Evolutionary conservation across 2,797 vertebrate genomes (phyloP), one percentile per base, ranked within the genome.

Genomic region (Vespertilio murinus): DNA sequence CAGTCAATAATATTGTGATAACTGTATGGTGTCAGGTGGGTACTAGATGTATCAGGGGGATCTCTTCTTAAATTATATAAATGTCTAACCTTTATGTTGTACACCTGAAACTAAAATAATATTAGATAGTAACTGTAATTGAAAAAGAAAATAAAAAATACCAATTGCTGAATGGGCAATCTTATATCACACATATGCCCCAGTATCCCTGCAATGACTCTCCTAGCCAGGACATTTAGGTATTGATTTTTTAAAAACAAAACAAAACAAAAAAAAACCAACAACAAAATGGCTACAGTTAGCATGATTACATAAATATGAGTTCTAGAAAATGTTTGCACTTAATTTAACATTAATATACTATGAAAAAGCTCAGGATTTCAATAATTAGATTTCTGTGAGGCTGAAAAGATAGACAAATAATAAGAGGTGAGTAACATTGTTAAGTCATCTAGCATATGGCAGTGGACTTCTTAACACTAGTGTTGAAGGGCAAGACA

Each of bases 271-370:
- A n/a, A n/a, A n/a, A n/a, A n/a, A n/a, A 90, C 86, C 11, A 56
- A 70, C 33, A 89, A 74, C 20, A 85, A 90, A 91, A 92, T 30
- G 54, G 22, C 52, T n/a, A 69, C 54, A 49, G 56, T 85, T 82
- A 96, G 47, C 49, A 91, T 35, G n/a, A 83, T 91, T 91, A 92
- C 64, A 30, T 85, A 90, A 79, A 94, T 78, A 85, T 74, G 64
- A 91, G 94, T 59, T 85, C 40, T 20, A 33, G n/a, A 69, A 59
- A 80, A 83, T 20, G 16, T 56, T 17, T 64, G 6, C 13, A 47
- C 88, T 59, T 96, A 54, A 83, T 49, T 75, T 90, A 89, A 82
- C 30, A 92, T 18, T 80, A 64, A 78, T 42, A 25, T 6, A 38
- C 49, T 83, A 69, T 65, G 22, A 92, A 83, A 87, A 83, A 67